Evolutionary conservation across 2,888 invertebrate genomes (phyloP).

Genomic region (Troglohyphantes excavatus): DNA sequence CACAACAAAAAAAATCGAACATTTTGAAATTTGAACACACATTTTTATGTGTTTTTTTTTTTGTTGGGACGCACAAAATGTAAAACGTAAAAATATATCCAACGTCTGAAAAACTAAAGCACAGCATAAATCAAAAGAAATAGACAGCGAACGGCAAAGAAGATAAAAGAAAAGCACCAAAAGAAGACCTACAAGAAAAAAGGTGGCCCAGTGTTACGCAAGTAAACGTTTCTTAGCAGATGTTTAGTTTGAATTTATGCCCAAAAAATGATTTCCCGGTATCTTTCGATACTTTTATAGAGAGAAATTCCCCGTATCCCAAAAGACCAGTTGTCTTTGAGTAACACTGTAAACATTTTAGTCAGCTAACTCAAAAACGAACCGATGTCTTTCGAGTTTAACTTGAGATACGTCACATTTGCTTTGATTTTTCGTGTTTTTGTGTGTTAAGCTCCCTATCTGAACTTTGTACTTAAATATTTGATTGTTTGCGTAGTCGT

Average conservation of each 20-base stretch:
- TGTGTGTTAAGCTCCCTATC: not conserved
- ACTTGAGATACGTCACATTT: not conserved
- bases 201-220: constrained; percentile 11
- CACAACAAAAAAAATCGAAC: constrained; percentile 25
- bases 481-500: too few species aligned
- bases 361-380: constrained; percentile 12
- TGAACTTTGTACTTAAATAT: too few species aligned
- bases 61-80: not conserved
- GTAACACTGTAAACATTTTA: constrained; percentile 45
- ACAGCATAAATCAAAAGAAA: constrained; percentile 51
- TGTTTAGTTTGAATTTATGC: constrained; percentile 55
- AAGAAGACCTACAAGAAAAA: constrained; percentile 29
- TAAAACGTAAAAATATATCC: constrained; percentile 52
- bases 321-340: constrained; percentile 10
- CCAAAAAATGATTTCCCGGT: constrained; percentile 49
- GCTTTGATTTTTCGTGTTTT: not conserved
- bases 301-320: constrained; percentile 31
- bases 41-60: constrained; percentile 18
- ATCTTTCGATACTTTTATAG: constrained; percentile 32
- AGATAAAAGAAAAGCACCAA: constrained; percentile 26
- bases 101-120: constrained; percentile 41
- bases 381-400: not conserved
- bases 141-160: constrained; percentile 45
- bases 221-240: constrained; percentile 42
- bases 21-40: constrained; percentile 50